Conservation (phyloP, 2,113 vertebrate species). For the Donacobius atricapilla region DNA sequence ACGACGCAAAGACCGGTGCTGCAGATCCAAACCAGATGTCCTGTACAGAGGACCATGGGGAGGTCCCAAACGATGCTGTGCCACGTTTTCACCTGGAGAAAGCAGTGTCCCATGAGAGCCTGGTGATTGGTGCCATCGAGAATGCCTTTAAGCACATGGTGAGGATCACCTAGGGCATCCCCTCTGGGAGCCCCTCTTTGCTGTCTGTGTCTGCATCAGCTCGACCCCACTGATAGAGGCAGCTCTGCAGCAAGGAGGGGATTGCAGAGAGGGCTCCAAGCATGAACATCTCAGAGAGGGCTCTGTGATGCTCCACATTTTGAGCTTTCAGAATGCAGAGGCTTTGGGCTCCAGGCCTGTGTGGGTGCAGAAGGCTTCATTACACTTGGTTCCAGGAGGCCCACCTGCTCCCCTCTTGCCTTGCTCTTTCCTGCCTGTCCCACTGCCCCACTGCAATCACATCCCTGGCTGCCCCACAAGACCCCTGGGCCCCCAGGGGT, state of each 20-base stretch:
- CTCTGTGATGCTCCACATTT: fast-evolving
- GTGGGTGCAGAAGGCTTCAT: background rate
- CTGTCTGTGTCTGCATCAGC: background rate
- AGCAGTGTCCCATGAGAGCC: constrained; percentile 85
- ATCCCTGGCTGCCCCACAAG: background rate
- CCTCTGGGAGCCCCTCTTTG: background rate
- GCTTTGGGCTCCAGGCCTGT: background rate
- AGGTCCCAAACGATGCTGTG: constrained; percentile 65
- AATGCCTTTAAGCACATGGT: constrained; percentile 96
- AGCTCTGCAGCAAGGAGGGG: background rate
- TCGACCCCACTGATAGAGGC: background rate
- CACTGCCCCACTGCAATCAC: background rate
- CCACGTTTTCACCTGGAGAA: constrained; percentile 91
- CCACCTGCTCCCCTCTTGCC: background rate
- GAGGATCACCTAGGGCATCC: background rate
- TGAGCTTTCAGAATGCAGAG: background rate
- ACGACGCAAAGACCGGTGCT: constrained; percentile 34
- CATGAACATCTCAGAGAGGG: background rate
- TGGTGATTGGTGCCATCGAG: constrained; percentile 94
- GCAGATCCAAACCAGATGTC: constrained; percentile 29
- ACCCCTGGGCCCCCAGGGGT: background rate
- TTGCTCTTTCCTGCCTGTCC: background rate
- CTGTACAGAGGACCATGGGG: constrained; percentile 56
- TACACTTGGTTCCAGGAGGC: background rate
- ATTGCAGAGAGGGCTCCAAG: background rate